phyloP scores from a whole-genome alignment of 2,888 invertebrate genomes.

The Apodemia hepburni region DNA sequence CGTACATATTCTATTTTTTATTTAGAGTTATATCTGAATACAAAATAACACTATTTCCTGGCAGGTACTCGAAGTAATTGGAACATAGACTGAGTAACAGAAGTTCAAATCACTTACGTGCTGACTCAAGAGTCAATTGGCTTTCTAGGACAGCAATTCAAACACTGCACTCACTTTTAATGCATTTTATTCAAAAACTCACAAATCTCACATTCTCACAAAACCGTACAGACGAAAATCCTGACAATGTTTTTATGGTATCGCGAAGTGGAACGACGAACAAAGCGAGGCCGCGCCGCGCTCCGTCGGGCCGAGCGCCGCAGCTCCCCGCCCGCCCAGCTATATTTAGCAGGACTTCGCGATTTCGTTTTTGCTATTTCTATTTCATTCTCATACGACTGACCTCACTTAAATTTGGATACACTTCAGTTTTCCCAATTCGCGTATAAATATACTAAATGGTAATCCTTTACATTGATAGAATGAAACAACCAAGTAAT shows the following conservation, averaged over 20 bases:
- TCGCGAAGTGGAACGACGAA: constrained; percentile 37
- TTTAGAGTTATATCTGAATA: no score
- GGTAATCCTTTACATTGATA: not conserved
- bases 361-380: constrained; percentile 76
- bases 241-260: constrained; percentile 23
- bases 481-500: no score
- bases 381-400: constrained; percentile 67
- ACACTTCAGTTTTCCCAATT: constrained; percentile 35
- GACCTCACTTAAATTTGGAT: constrained; percentile 58
- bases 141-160: constrained; percentile 7
- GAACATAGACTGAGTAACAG: constrained; percentile 3
- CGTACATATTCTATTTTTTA: no score
- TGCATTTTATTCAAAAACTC: not conserved
- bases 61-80: not conserved
- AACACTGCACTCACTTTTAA: constrained; percentile 14
- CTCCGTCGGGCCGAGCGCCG: constrained; percentile 39
- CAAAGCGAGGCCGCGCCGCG: constrained; percentile 62
- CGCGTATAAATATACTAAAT: not conserved
- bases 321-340: constrained; percentile 50
- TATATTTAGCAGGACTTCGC: constrained; percentile 77
- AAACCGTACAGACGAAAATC: not conserved
- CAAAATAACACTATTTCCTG: constrained; percentile 7
- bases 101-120: constrained; percentile 16
- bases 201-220: constrained; percentile 4
- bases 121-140: constrained; percentile 16